phyloP scores from a whole-genome alignment of 2,797 vertebrate species.

The Danionella dracula region DNA sequence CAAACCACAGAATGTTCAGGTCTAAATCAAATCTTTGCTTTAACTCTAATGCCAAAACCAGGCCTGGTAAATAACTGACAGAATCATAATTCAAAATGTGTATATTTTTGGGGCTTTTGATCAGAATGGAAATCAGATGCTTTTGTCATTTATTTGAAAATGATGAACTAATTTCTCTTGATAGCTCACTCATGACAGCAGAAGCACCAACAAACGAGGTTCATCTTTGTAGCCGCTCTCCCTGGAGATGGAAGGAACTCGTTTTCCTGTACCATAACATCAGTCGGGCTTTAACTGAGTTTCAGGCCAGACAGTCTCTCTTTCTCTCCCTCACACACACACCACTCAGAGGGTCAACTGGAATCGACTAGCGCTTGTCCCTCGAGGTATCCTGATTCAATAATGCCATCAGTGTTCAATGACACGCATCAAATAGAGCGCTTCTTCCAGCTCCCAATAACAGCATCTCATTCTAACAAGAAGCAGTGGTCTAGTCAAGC shows the following conservation, averaged over 20 bases:
- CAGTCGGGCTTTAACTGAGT: conserved; percentile 6
- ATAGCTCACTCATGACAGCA: no score
- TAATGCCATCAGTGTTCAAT: conserved; percentile 21
- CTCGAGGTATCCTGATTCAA: conserved; percentile 13
- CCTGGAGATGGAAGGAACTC: background rate
- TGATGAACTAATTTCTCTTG: no score
- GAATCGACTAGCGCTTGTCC: conserved; percentile 25
- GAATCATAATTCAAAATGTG: no score
- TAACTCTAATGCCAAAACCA: background rate
- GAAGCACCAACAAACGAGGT: no score
- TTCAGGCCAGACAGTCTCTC: conserved; percentile 5
- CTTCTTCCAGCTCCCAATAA: background rate
- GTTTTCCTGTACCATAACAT: background rate
- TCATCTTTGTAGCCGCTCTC: background rate
- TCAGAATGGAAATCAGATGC: background rate
- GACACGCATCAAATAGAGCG: background rate
- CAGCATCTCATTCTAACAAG: background rate
- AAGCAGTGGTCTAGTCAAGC: background rate
- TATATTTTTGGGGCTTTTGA: background rate
- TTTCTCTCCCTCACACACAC: no score
- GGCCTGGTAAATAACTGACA: background rate
- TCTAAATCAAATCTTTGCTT: background rate
- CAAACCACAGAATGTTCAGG: background rate
- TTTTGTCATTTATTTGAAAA: no score
- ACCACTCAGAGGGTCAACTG: conserved; percentile 36